Percentiles rank a stretch among this genome's conserved stretches.
phyloP scores from a whole-genome alignment of 2,888 invertebrate genomes.

The Biston betularia region DNA sequence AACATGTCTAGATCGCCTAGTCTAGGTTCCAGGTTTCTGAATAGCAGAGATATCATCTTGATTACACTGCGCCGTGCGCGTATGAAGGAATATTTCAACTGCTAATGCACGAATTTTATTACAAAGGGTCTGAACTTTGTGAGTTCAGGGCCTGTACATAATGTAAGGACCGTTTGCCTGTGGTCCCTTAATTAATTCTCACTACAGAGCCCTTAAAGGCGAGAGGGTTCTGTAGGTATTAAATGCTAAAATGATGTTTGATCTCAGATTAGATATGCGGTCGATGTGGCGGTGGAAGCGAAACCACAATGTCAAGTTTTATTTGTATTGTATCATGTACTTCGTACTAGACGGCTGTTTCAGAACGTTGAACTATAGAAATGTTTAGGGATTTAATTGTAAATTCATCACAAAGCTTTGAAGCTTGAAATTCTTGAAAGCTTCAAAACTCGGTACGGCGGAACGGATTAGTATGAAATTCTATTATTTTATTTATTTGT shows the following conservation, averaged over 20 bases:
- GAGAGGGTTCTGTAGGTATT: slow-evolving; percentile 35
- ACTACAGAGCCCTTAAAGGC: slow-evolving; percentile 33
- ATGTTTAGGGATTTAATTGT: no score
- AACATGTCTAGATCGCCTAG: neutral
- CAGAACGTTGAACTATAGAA: slow-evolving; percentile 1
- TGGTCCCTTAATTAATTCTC: slow-evolving; percentile 57
- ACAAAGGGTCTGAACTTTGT: slow-evolving; percentile 53
- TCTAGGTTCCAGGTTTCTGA: neutral
- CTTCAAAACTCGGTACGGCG: no score
- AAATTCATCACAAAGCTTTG: no score
- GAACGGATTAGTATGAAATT: no score
- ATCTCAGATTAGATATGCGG: slow-evolving; percentile 24
- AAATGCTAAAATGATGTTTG: slow-evolving; percentile 36
- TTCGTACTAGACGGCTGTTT: neutral
- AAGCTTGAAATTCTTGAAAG: neutral
- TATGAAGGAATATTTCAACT: slow-evolving; percentile 35
- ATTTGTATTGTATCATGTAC: neutral
- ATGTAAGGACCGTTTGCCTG: slow-evolving; percentile 52
- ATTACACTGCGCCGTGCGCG: neutral
- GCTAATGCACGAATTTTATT: slow-evolving; percentile 52
- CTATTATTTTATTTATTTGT: no score
- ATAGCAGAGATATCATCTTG: slow-evolving; percentile 5
- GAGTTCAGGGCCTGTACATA: slow-evolving; percentile 52
- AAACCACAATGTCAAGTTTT: neutral
- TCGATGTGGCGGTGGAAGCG: neutral